Base-by-base conservation (phyloP, 2,113 vertebrate genomes). In the Mystacornis crossleyi region DNA sequence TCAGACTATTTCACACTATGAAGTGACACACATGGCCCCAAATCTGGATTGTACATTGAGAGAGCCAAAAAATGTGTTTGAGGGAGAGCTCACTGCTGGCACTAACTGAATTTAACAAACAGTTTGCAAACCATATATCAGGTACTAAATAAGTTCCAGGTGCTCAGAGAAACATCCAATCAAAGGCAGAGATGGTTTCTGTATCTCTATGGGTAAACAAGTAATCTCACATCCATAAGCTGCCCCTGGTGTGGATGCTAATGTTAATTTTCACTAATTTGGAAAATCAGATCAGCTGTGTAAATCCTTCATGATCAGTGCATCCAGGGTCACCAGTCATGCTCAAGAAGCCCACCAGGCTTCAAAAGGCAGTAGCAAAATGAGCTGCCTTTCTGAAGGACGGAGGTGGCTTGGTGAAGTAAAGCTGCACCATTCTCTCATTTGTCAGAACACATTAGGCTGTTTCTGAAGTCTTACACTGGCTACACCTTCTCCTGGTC, bases 101-200 rank as follows among this genome's bases (percentile, higher is more conserved):
- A 33, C 8, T 77, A 58, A 29, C 15, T 47, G 29, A 69, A 70
- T 55, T 69, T 77, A 77, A 18, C 13, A 29, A 71, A 42, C 34
- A 48, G 18, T 36, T 70, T 77, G 18, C 31, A 62, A 42, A 82
- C 28, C 0, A 58, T 60, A 55, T 81, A n/a, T 43, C 23, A 54
- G 14, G 20, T 60, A 24, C 34, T 61, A 74, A 81, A 26, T 21
- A 82, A 83, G 19, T 64, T 69, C 29, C 58, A 51, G 18, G 14
- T 51, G 4, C 33, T 43, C 58, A 33, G 55, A 67, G 15, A 36
- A 53, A 60, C 6, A 7, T 57, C 36, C 0, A 0, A 23, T 16
- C 18, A 64, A 66, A 78, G 8, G 55, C 14, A 87, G 43, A 79
- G 34, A 60, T 5, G 1, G 48, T 65, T 89, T 65, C 53, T 72